phyloP scores from a whole-genome alignment of 2,888 invertebrate species.

The Drosophila antonietae region DNA sequence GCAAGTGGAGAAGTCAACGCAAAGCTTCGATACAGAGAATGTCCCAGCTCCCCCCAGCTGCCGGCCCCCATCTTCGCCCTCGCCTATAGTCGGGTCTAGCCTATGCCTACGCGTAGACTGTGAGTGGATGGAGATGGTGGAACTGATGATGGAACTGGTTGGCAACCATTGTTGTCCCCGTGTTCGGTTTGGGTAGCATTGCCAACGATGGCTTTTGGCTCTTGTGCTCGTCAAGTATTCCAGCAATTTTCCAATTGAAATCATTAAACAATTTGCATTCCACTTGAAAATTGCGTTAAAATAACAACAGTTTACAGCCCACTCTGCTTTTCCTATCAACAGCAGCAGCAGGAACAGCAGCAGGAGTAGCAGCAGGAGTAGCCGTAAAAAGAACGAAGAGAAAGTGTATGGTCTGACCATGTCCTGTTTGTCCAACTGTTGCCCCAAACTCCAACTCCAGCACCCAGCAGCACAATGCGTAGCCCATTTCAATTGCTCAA shows the following conservation, averaged over 20 bases:
- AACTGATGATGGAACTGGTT: conserved; percentile 22
- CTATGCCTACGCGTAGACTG: conserved; percentile 64
- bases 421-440: conserved; percentile 47
- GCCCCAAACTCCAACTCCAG: conserved; percentile 11
- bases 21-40: not conserved
- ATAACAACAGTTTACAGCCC: conserved; percentile 76
- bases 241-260: conserved; percentile 84
- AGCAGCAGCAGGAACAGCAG: conserved; percentile 17
- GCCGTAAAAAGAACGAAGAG: conserved; percentile 33
- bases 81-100: conserved; percentile 34
- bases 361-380: conserved; percentile 4
- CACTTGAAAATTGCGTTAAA: conserved; percentile 83
- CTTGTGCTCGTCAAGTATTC: conserved; percentile 75
- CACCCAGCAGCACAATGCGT: conserved; percentile 56
- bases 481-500: conserved; percentile 74
- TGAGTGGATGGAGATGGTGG: conserved; percentile 24
- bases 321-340: conserved; percentile 35
- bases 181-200: conserved; percentile 43
- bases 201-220: conserved; percentile 40
- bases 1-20: conserved; percentile 46
- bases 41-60: not conserved
- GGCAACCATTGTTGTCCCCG: conserved; percentile 58
- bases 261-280: conserved; percentile 84
- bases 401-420: conserved; percentile 38
- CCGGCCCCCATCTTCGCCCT: not conserved